A percentile compares a stretch with the other conserved stretches of the same genome.
Conservation (phyloP, 2,888 invertebrate species). For the Lasiommata megera region DNA sequence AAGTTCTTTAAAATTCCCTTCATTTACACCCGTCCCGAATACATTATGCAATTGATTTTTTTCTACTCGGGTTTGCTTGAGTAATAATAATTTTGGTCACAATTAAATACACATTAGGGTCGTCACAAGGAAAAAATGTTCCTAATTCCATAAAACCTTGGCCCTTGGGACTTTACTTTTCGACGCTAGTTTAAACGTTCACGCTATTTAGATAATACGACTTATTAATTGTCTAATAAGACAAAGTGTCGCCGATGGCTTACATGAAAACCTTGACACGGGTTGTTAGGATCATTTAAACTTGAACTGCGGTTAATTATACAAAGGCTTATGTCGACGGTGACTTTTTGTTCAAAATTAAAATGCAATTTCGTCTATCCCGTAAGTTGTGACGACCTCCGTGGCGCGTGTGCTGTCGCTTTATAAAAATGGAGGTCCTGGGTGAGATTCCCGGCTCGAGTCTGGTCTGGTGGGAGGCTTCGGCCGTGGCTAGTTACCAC, state of each 20-base stretch:
- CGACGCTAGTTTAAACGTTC: background rate
- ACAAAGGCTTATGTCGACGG: background rate
- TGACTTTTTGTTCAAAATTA: too few species aligned
- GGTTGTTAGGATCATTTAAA: conserved; percentile 41
- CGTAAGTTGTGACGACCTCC: too few species aligned
- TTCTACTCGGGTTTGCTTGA: too few species aligned
- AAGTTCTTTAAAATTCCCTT: too few species aligned
- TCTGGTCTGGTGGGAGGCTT: too few species aligned
- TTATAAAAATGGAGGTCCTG: too few species aligned
- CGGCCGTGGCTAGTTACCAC: too few species aligned
- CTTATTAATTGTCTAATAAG: conserved; percentile 33
- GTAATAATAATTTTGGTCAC: background rate
- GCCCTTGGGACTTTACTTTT: conserved; percentile 3
- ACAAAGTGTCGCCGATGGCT: conserved; percentile 35
- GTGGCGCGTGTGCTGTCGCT: too few species aligned
- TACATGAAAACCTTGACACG: conserved; percentile 45
- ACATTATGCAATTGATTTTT: too few species aligned
- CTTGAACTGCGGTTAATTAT: conserved; percentile 36
- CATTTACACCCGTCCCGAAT: too few species aligned
- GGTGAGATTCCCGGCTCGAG: too few species aligned
- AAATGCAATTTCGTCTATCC: too few species aligned
- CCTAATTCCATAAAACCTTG: conserved; percentile 4
- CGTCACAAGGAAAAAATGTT: conserved; percentile 10
- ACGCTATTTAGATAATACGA: conserved; percentile 15
- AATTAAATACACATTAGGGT: conserved; percentile 24